These are phyloP conservation scores for Zoanthus gigantus DNA, from an alignment of 92 coral and sea anemone species.

Conservation along the genomic window DNA sequence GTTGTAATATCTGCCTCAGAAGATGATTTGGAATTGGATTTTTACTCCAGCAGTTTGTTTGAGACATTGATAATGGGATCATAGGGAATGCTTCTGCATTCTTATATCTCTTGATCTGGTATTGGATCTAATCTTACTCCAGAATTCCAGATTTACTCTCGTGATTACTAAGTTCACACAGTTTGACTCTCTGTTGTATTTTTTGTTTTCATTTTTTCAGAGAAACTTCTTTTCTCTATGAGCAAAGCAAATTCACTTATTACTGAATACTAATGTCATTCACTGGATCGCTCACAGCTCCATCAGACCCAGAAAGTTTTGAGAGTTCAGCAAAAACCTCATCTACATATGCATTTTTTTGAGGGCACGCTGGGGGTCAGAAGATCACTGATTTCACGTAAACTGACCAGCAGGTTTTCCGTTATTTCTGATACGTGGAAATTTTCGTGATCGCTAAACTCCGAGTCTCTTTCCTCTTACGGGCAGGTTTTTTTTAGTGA, in stretches of 20 bases:
- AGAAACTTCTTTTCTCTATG: conserved; percentile 48
- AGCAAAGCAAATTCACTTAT: conserved; percentile 42
- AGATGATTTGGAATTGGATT: conserved; percentile 44
- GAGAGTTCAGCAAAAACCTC: neutral
- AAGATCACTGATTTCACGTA: neutral
- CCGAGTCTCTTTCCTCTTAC: neutral
- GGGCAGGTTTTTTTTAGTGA: neutral
- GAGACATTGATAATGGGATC: conserved; percentile 51
- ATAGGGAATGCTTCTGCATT: conserved; percentile 26
- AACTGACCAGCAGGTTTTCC: neutral
- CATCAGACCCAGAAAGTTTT: too few relatives aligned
- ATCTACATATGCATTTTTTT: neutral
- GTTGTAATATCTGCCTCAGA: conserved; percentile 41
- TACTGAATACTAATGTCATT: neutral
- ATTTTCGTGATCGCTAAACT: neutral
- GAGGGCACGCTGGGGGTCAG: neutral
- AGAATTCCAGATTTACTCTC: conserved; percentile 54
- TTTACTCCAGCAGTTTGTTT: conserved; percentile 47
- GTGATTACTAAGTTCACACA: conserved; percentile 49
- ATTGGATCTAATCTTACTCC: conserved; percentile 45
- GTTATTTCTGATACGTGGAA: neutral
- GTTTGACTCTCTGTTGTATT: conserved; percentile 30
- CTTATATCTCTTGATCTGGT: conserved; percentile 53
- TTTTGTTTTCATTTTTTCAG: conserved; percentile 39
- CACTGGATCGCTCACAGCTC: neutral